Base-by-base conservation (phyloP, 2,113 vertebrate species). In the Dipodomys ordii region DNA sequence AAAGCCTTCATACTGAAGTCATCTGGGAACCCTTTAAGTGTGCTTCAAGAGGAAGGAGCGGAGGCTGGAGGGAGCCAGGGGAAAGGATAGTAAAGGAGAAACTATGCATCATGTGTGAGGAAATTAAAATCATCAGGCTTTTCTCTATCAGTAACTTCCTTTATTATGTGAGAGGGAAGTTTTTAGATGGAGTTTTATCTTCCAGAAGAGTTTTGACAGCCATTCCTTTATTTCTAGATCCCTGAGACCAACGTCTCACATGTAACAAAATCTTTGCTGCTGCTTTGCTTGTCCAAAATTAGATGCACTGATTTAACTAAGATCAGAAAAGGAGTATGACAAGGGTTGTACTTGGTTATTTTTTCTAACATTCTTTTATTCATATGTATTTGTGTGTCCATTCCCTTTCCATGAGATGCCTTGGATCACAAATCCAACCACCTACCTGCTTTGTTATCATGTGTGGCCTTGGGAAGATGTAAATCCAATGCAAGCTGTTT, bases 161-260 rank as follows among this genome's bases (percentile, higher is more conserved):
- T 77, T 67, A 28, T 62, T 44, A 69, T 6, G 62, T 18, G 22
- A 82, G 53, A 46, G 23, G 19, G 49, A n/a, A 20, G 53, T 49
- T 85, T 84, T 80, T 74, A 85, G 57, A 69, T 35, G 39, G 39
- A 80, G 15, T 53, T 71, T 72, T 94, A 39, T 88, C 30, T 79
- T 80, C 62, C 87, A 88, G 28, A 68, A 30, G 84, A 71, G 11
- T 30, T 7, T 1, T 74, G 57, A 83, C 87, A 83, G 19, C 49
- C 30, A 30, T 78, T 28, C 27, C 16, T 94, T 23, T 71, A 32
- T 95, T 85, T 94, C 30, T 72, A 28, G 18, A 23, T 22, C 53
- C 83, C 57, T 80, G 13, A 39, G 76, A 82, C 23, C 53, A 57
- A 49, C 15, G 53, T 57, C 53, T 57, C 53, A 13, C 15, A 16